A percentile compares a stretch with the other conserved stretches of the same genome.
These are phyloP conservation scores for Venturia canescens DNA, from an alignment of 1,140 invertebrate genomes.

Conservation along the genomic window DNA sequence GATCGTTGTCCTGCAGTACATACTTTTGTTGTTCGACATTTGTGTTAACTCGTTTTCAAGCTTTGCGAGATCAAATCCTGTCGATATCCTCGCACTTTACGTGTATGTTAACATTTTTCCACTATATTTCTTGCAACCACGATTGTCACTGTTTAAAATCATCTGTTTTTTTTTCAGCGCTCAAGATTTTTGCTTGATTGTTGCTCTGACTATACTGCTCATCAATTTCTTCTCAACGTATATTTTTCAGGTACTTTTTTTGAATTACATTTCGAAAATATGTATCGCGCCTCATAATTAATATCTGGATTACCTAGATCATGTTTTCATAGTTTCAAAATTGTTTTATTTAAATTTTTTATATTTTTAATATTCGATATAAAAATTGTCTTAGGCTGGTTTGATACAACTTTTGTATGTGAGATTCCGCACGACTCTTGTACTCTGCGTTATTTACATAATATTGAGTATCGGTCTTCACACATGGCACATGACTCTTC, in stretches of 20 bases:
- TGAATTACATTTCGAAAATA: conserved; percentile 30
- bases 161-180: conserved; percentile 57
- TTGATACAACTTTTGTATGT: conserved; percentile 82
- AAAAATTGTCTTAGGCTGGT: conserved; percentile 78
- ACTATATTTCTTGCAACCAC: conserved; percentile 11
- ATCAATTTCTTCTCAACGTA: conserved; percentile 85
- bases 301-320: no score
- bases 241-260: conserved; percentile 81
- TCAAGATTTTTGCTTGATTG: conserved; percentile 83
- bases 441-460: conserved; percentile 79
- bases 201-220: conserved; percentile 81
- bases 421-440: conserved; percentile 79
- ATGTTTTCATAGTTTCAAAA: not conserved
- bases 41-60: conserved; percentile 71
- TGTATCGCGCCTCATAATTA: no score
- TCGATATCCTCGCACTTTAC: conserved; percentile 71
- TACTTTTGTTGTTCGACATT: conserved; percentile 71
- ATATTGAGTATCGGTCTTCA: conserved; percentile 79
- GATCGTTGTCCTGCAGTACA: conserved; percentile 69
- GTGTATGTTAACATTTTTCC: conserved; percentile 64
- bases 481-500: conserved; percentile 78
- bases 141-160: not conserved
- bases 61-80: conserved; percentile 66
- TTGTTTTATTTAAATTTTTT: conserved; percentile 1
- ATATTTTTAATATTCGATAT: conserved; percentile 24